A percentile compares a stretch with the other conserved stretches of the same genome.
Evolutionary conservation across 2,797 vertebrate genomes (phyloP).

Genomic region (Hirundo rustica): DNA sequence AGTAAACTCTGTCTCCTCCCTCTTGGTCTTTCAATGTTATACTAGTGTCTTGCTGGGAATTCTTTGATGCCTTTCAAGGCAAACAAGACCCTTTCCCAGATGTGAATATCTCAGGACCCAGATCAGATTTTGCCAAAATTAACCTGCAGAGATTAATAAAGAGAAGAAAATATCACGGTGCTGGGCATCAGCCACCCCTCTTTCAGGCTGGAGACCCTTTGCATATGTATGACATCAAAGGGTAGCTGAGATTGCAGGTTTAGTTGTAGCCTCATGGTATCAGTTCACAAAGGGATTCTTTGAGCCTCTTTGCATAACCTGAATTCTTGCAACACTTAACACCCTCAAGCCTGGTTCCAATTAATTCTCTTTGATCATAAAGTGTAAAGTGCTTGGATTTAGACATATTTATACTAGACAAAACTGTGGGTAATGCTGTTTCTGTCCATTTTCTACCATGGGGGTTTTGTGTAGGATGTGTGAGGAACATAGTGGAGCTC

Average conservation of each 20-base stretch:
- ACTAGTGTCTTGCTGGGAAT: not conserved
- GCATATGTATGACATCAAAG: not conserved
- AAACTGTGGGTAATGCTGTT: not conserved
- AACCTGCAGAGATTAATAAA: not conserved
- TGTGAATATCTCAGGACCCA: fast-evolving
- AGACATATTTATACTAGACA: not conserved
- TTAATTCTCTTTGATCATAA: not conserved
- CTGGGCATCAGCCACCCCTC: not conserved
- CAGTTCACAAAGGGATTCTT: not conserved
- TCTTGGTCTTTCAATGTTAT: not conserved
- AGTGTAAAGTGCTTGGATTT: not conserved
- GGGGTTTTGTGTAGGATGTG: not conserved
- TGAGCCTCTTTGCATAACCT: not conserved
- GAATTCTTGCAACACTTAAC: constrained; percentile 7
- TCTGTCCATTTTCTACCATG: not conserved
- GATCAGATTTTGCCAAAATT: not conserved
- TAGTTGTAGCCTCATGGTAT: not conserved
- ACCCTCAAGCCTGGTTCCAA: not conserved
- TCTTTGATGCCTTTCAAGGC: not conserved
- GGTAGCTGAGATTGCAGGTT: not conserved
- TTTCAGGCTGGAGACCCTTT: not conserved
- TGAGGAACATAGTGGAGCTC: not conserved
- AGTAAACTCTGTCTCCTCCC: not conserved
- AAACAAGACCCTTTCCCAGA: not conserved
- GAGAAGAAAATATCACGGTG: not conserved